These are phyloP conservation scores for Caenorhabditis macrosperma DNA, from an alignment of 2,888 invertebrate species.

Conservation along the genomic window DNA sequence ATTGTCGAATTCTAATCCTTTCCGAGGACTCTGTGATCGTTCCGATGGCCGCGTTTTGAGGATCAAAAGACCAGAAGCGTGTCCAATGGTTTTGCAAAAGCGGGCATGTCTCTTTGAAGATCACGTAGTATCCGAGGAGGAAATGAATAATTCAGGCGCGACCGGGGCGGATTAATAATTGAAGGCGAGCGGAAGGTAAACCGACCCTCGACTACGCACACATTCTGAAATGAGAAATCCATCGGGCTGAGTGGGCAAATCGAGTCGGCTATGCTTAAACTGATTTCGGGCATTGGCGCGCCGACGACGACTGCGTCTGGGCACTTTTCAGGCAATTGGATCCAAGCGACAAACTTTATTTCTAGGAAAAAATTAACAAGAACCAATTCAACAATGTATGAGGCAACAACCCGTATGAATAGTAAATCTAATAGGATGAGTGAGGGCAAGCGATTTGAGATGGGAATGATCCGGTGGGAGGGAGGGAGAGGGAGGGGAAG, in stretches of 20 bases:
- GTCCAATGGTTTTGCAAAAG: neutral
- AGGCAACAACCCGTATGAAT: constrained; percentile 27
- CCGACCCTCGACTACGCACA: neutral
- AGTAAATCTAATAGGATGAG: neutral
- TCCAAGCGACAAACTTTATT: neutral
- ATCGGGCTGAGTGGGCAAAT: neutral
- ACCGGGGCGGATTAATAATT: constrained; percentile 30
- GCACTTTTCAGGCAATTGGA: neutral
- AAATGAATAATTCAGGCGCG: constrained; percentile 15
- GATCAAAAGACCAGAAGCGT: neutral
- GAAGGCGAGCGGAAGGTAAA: constrained; percentile 17
- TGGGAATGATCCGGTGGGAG: constrained; percentile 14
- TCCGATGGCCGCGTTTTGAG: neutral
- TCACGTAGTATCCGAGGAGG: constrained; percentile 16
- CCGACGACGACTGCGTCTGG: neutral
- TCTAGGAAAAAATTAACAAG: neutral
- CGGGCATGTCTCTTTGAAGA: constrained; percentile 11
- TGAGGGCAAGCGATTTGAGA: constrained; percentile 39
- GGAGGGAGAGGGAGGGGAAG: no score
- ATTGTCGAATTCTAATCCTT: no score
- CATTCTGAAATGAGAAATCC: neutral
- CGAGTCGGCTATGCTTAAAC: neutral
- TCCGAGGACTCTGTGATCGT: neutral
- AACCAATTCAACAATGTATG: neutral
- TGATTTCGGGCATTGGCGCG: constrained; percentile 5